Evolutionary conservation across 2,113 vertebrate species (phyloP), one percentile per base, ranked within the genome.

Genomic region (Strix uralensis): DNA sequence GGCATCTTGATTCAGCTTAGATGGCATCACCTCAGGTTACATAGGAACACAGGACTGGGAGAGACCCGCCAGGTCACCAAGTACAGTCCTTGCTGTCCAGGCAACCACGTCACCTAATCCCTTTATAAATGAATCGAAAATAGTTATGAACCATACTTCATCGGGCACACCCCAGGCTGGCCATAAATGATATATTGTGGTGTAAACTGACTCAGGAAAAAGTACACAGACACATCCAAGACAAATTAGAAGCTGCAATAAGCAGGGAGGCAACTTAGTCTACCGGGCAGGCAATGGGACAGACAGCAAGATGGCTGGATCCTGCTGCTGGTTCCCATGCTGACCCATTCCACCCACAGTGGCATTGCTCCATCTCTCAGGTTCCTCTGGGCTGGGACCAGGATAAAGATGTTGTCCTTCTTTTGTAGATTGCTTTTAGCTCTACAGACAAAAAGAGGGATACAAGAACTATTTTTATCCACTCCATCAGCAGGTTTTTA

Each of bases 11-110:
- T 75, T 87, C 36, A 72, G 42, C 42, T 94, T 78, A 55, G 77
- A 78, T 66, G 81, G 91, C 92, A 83, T 75, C 91, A 92, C 80
- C 90, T 97, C 90, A 49, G 83, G 91, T 97, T 97, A 95, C 97
- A 96, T 0, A 73, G 87, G 66, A 92, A 20, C 49, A 81, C 55
- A 34, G 92, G 51, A 30, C 71, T 63, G 73, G 66, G 82, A 96
- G 81, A 88, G 79, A 95, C 85, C 74, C 4, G 42, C 36, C 1
- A 2, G 84, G 78, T 93, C 87, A 93, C 27, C 21, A 59, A 90
- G 67, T 12, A 67, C 79, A 77, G 87, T 26, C 54, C 71, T 90
- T 73, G 90, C 88, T 83, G 67, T 42, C 90, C 85, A 42, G 79
- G 88, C 94, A 94, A 77, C 85, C 42, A 70, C 3, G 9, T 77